A percentile compares a stretch with the other conserved stretches of the same genome.
These are phyloP conservation scores for Andrena dorsata DNA, from an alignment of 2,888 invertebrate genomes.

Conservation along the genomic window DNA sequence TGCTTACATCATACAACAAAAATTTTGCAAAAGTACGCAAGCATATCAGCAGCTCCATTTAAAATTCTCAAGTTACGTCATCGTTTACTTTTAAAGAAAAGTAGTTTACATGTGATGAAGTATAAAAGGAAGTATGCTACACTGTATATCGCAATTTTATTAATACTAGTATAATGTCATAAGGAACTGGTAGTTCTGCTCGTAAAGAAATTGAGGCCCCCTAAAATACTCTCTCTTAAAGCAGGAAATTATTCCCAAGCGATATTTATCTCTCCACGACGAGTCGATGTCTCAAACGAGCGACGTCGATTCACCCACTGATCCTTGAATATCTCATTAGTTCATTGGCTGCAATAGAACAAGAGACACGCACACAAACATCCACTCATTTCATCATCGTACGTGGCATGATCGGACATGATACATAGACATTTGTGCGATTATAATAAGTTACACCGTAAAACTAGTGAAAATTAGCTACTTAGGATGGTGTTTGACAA, in stretches of 20 bases:
- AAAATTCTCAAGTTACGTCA: too few species aligned
- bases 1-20: too few species aligned
- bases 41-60: too few species aligned
- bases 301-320: slow-evolving; percentile 29
- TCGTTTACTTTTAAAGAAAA: too few species aligned
- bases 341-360: slow-evolving; percentile 53
- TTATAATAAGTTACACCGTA: slow-evolving; percentile 20
- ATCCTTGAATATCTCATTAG: slow-evolving; percentile 31
- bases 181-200: not conserved
- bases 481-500: slow-evolving; percentile 19
- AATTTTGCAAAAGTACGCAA: too few species aligned
- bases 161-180: not conserved
- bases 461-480: slow-evolving; percentile 19
- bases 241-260: slow-evolving; percentile 45
- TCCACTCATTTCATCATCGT: slow-evolving; percentile 30
- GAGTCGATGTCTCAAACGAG: slow-evolving; percentile 18
- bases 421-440: slow-evolving; percentile 16
- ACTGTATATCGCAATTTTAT: too few species aligned
- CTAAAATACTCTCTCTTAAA: not conserved
- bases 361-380: slow-evolving; percentile 43
- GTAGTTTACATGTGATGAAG: too few species aligned
- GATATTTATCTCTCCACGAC: slow-evolving; percentile 18
- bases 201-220: not conserved
- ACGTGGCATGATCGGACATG: slow-evolving; percentile 47
- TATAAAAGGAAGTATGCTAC: too few species aligned